A percentile compares a stretch with the other conserved stretches of the same genome.
Conservation (phyloP, 2,113 vertebrate species). For the Nerophis lumbriciformis region DNA sequence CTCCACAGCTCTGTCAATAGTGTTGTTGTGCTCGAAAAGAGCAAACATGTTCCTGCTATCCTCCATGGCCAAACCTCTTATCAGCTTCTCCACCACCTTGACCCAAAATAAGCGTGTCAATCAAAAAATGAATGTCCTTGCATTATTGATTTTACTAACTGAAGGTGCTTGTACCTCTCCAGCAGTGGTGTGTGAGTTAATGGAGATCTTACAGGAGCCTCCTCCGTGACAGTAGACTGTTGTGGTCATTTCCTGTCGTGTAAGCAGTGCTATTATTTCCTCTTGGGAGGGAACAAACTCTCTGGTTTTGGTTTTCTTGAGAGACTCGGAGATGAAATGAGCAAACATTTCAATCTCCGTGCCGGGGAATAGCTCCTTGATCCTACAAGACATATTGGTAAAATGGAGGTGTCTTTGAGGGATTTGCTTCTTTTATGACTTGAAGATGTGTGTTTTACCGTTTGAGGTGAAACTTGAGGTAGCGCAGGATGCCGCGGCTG, state of each 20-base stretch:
- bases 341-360: conserved; percentile 85
- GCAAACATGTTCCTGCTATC: conserved; percentile 98
- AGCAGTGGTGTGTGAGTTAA: conserved; percentile 82
- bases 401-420: background rate
- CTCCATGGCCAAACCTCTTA: conserved; percentile 95
- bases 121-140: too few species aligned
- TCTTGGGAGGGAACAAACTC: conserved; percentile 90
- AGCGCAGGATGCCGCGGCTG: conserved; percentile 83
- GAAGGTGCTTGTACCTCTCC: conserved; percentile 56
- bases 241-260: conserved; percentile 72
- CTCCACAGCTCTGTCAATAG: conserved; percentile 87
- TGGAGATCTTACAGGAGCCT: conserved; percentile 91
- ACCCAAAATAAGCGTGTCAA: background rate
- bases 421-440: background rate
- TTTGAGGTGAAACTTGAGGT: conserved; percentile 88
- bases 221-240: conserved; percentile 91
- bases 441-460: conserved; percentile 60
- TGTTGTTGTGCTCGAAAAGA: conserved; percentile 92
- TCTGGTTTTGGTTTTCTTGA: conserved; percentile 84
- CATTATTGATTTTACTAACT: too few species aligned
- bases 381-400: conserved; percentile 54
- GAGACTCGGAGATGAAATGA: conserved; percentile 81
- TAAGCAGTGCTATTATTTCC: conserved; percentile 84
- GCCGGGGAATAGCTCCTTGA: conserved; percentile 80
- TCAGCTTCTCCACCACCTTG: conserved; percentile 97